Evolutionary conservation across 2,113 vertebrate genomes (phyloP).

Genomic region (Rhea americana): DNA sequence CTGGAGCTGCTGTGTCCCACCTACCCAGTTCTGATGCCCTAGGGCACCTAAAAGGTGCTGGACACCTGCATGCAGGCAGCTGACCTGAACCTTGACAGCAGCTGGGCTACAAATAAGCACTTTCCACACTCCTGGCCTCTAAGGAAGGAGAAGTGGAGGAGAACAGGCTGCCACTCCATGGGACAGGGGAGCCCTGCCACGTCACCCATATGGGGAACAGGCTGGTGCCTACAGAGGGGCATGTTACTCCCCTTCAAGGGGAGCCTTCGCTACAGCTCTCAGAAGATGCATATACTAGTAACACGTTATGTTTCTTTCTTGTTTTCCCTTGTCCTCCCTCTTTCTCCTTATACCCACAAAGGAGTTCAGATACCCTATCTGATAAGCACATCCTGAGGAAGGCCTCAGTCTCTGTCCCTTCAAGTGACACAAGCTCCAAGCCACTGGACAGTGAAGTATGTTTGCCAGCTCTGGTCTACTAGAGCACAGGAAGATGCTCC

Average conservation of each 20-base stretch:
- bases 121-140: too few relatives aligned
- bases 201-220: background rate
- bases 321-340: background rate
- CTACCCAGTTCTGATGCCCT: background rate
- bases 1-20: background rate
- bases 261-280: background rate
- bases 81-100: background rate
- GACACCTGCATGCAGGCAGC: background rate
- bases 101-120: background rate
- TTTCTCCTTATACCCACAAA: background rate
- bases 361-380: rapidly evolving
- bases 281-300: background rate
- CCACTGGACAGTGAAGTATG: background rate
- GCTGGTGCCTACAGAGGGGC: background rate
- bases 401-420: background rate
- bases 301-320: background rate
- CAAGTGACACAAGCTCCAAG: background rate
- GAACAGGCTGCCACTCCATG: too few relatives aligned
- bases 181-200: too few relatives aligned
- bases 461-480: background rate
- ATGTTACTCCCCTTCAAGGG: background rate
- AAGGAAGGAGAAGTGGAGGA: too few relatives aligned
- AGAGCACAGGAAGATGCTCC: background rate
- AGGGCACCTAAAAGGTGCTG: background rate
- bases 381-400: background rate